Evolutionary conservation across 2,888 invertebrate species (phyloP), one percentile per base, ranked within the genome.

Genomic region (Coelogynopora nodosa): DNA sequence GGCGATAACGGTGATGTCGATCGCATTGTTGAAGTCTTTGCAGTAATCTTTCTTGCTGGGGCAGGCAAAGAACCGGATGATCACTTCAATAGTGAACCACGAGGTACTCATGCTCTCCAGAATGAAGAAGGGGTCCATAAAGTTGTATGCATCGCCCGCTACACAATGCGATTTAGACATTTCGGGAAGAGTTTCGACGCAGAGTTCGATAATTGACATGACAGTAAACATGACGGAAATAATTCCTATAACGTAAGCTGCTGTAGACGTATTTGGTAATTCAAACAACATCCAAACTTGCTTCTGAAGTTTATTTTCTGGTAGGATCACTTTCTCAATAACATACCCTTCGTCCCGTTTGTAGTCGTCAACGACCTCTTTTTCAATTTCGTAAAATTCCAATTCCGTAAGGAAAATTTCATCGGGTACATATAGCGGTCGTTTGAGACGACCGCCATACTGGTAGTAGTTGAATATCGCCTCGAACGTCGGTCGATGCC

Each of bases 1-100:
- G 23, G 92, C 90, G 74, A 93, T 92, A 0, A 93, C 93, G 13
- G 92, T 90, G 31, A 93, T 90, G 89, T 93, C 93, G 84, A 93
- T 91, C 82, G 92, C 89, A 89, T 93, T 93, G 88, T 93, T 91
- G 88, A 93, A 91, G 87, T 92, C 92, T 87, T 92, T 92, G 89
- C 91, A 90, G 89, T 93, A 93, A 18, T 88, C 88, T 27, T 90
- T 88, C 88, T 93, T 93, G 88, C 90, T 91, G 0, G 93, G 93
- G 88, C 92, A 93, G 23, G 91, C 90, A 49, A 91, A 89, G 87
- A 93, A 92, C 23, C 93, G 91, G 0, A 92, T 89, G 30, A 92
- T 86, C 0, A 93, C 90, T 89, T 93, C 93, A 18, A 92, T 88
- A 0, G 93, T 92, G 89, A 93, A 93, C 92, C 93, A 93, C 2